Percentiles rank a stretch among this genome's conserved stretches.
These are phyloP conservation scores for Chymomyza fuscimana DNA, from an alignment of 2,888 invertebrate species.

Conservation along the genomic window DNA sequence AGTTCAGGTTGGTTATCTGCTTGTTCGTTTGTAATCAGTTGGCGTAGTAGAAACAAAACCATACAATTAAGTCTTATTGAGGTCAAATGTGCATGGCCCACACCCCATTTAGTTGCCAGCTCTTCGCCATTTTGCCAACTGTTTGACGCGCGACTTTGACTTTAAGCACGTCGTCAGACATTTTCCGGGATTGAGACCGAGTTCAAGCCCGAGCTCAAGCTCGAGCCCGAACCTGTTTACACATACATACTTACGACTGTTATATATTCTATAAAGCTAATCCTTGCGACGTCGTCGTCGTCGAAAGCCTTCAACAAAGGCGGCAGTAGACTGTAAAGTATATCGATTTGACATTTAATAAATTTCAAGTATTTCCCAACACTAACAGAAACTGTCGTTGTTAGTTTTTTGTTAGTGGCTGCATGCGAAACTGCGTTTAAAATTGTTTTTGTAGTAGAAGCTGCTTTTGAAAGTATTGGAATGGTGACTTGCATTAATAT, in stretches of 20 bases:
- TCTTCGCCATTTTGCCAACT: slow-evolving; percentile 54
- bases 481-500: too few species aligned
- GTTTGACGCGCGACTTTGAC: slow-evolving; percentile 35
- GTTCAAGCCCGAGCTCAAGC: too few species aligned
- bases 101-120: background rate
- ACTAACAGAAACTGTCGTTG: background rate
- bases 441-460: background rate
- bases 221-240: too few species aligned
- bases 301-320: slow-evolving; percentile 26
- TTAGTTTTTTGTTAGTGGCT: slow-evolving; percentile 22
- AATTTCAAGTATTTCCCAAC: background rate
- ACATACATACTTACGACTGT: too few species aligned
- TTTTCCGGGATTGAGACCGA: background rate
- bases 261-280: background rate
- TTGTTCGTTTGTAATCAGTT: background rate
- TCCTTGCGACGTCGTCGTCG: background rate
- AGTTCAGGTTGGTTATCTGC: background rate
- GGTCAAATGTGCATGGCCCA: background rate
- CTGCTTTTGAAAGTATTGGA: too few species aligned
- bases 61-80: slow-evolving; percentile 5
- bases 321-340: slow-evolving; percentile 25
- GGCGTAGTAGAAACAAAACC: slow-evolving; percentile 7
- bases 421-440: background rate
- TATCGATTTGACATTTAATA: slow-evolving; percentile 47
- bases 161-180: slow-evolving; percentile 57